phyloP scores from a whole-genome alignment of 2,888 invertebrate species.

The Drosophila mimetica region DNA sequence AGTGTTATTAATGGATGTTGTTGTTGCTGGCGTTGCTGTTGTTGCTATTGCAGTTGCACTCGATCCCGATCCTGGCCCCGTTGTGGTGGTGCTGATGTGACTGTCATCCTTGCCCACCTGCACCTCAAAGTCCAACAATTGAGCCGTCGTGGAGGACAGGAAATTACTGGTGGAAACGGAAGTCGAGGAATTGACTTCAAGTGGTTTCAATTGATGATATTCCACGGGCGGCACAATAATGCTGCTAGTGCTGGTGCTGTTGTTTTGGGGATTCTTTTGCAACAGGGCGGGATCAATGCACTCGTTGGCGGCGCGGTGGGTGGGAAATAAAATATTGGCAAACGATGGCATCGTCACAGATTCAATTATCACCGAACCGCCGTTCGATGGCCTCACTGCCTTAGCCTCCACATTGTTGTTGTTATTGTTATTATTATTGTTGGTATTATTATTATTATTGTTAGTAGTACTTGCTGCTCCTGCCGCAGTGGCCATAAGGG shows the following conservation, averaged over 20 bases:
- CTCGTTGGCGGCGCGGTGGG: conserved; percentile 25
- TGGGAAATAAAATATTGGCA: conserved; percentile 65
- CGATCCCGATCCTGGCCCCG: conserved; percentile 17
- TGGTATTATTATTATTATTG: conserved; percentile 28
- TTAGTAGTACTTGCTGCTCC: conserved; percentile 27
- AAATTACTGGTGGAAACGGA: conserved; percentile 51
- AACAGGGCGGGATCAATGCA: conserved; percentile 41
- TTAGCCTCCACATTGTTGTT: conserved; percentile 54
- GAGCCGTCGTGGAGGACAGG: conserved; percentile 57
- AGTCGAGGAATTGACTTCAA: conserved; percentile 31
- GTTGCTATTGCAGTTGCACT: conserved; percentile 46
- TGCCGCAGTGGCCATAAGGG: conserved; percentile 45
- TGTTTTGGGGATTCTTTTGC: conserved; percentile 41
- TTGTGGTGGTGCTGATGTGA: conserved; percentile 43
- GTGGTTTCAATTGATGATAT: conserved; percentile 70
- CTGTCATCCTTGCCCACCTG: conserved; percentile 41
- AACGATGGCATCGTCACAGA: conserved; percentile 70
- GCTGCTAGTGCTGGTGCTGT: background rate
- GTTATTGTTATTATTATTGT: conserved; percentile 30
- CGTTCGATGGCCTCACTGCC: conserved; percentile 24
- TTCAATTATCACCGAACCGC: conserved; percentile 55
- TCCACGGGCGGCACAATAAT: conserved; percentile 44
- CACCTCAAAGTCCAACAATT: conserved; percentile 66
- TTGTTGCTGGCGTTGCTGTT: conserved; percentile 38
- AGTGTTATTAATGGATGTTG: conserved; percentile 40